A percentile compares a stretch with the other conserved stretches of the same genome.
Conservation (phyloP, 92 coral and sea anemone genomes). For the Hydrozoanthus gracilis region DNA sequence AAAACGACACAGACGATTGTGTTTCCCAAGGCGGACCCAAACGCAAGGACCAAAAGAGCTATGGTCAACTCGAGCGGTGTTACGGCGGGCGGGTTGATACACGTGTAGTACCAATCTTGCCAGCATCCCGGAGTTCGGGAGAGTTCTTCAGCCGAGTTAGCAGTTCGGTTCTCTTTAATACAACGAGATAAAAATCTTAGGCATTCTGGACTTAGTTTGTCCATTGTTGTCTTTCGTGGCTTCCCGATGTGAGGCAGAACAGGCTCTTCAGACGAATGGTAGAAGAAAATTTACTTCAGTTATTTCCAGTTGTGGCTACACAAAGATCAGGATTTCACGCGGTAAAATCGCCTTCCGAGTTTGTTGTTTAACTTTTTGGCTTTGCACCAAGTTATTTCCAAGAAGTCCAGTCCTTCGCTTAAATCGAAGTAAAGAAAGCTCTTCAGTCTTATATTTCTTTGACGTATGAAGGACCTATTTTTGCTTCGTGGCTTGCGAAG, state of each 20-base stretch:
- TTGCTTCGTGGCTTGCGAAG: too few species aligned
- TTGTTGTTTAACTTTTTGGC: too few species aligned
- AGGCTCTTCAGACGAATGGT: not conserved
- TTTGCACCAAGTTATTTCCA: too few species aligned
- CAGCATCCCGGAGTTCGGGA: conserved; percentile 59
- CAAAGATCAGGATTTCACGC: too few species aligned
- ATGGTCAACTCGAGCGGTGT: conserved; percentile 48
- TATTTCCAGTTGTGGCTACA: too few species aligned
- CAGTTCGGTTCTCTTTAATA: conserved; percentile 11
- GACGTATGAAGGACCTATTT: too few species aligned
- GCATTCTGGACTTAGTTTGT: conserved; percentile 42
- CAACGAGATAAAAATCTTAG: conserved; percentile 32
- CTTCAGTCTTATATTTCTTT: too few species aligned
- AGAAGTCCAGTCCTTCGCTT: too few species aligned
- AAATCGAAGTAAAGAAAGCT: too few species aligned
- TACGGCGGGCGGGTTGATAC: conserved; percentile 20
- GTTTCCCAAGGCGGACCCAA: conserved; percentile 72
- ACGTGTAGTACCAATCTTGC: conserved; percentile 64
- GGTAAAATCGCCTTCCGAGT: too few species aligned
- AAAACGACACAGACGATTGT: conserved; percentile 86
- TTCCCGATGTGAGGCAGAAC: too few species aligned
- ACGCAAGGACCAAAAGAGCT: conserved; percentile 71
- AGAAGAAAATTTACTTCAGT: too few species aligned
- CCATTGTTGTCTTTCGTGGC: conserved; percentile 1
- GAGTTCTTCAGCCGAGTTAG: not conserved